Percentiles rank a stretch among this genome's conserved stretches.
These are phyloP conservation scores for Autographa gamma DNA, from an alignment of 2,888 invertebrate genomes.

Conservation along the genomic window DNA sequence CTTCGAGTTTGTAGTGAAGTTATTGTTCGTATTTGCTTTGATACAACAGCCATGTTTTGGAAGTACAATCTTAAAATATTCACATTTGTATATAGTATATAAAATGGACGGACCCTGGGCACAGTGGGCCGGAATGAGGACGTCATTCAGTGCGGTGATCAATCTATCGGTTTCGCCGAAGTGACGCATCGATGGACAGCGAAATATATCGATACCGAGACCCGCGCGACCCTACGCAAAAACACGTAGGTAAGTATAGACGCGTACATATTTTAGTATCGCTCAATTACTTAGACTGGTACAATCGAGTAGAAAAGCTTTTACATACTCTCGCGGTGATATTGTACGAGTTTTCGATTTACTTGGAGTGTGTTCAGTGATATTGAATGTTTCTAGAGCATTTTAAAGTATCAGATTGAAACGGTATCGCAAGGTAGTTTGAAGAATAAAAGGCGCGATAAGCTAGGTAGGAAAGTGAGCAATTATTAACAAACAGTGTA, in stretches of 20 bases:
- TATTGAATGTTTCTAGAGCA: conserved; percentile 38
- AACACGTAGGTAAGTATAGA: conserved; percentile 62
- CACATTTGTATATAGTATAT: conserved; percentile 45
- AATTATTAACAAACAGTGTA: not conserved
- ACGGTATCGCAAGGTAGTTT: conserved; percentile 5
- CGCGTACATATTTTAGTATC: conserved; percentile 60
- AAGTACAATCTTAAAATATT: conserved; percentile 38
- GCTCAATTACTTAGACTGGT: conserved; percentile 61
- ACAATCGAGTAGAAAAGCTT: conserved; percentile 54
- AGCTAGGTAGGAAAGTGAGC: not conserved
- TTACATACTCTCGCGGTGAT: conserved; percentile 47
- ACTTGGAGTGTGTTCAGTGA: conserved; percentile 29
- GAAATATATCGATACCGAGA: conserved; percentile 79
- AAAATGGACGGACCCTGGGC: conserved; percentile 54
- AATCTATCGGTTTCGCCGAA: conserved; percentile 76
- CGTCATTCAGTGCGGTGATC: conserved; percentile 80
- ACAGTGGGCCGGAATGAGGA: conserved; percentile 72
- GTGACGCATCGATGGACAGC: conserved; percentile 81
- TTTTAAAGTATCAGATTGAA: conserved; percentile 28
- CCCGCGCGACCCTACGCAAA: conserved; percentile 65
- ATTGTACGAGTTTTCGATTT: conserved; percentile 52
- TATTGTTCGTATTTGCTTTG: not conserved
- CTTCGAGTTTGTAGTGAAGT: not conserved
- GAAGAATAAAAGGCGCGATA: not conserved
- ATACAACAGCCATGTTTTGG: not conserved